Base-by-base conservation (phyloP, 1,140 invertebrate species). In the Limonius californicus region DNA sequence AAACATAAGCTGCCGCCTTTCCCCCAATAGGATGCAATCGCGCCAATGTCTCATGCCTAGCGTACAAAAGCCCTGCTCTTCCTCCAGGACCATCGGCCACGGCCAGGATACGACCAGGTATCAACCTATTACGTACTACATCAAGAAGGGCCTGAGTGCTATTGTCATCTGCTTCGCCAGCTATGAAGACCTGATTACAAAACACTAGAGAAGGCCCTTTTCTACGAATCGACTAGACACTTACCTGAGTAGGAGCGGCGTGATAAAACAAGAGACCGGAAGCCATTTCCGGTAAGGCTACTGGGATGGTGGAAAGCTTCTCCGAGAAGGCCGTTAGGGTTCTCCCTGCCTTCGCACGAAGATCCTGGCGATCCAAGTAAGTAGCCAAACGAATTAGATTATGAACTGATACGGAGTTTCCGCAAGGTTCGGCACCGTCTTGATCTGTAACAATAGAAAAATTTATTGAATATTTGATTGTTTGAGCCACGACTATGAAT, bases 401-500 rank as follows among this genome's bases (percentile, higher is more conserved):
- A 60, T 84, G 81, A 15, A 88, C 88, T 0, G 92, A 81, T 4
- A 97, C 87, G n/a, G 93, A 95, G 78, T 97, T 97, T 12, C 91
- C 89, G 55, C 88, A 90, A 0, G 94, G 94, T 72, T 97, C 94
- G 0, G 94, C 94, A 4, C 93, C 93, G 78, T 97, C 94, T 78
- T 95, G 89, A 78, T 95, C 95, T 96, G 72, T 39, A 82, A 81
- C n/a, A n/a, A n/a, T n/a, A n/a, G n/a, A n/a, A n/a, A n/a, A n/a
- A n/a, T n/a, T n/a, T n/a, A n/a, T n/a, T n/a, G n/a, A n/a, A n/a
- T n/a, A n/a, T n/a, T n/a, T n/a, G n/a, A n/a, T n/a, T n/a, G n/a
- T n/a, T n/a, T n/a, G n/a, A n/a, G n/a, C n/a, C n/a, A n/a, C n/a
- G n/a, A n/a, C n/a, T n/a, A n/a, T n/a, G n/a, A n/a, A n/a, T n/a